A percentile compares a stretch with the other conserved stretches of the same genome.
These are phyloP conservation scores for Amazona guildingii DNA, from an alignment of 2,113 vertebrate species.

Conservation along the genomic window DNA sequence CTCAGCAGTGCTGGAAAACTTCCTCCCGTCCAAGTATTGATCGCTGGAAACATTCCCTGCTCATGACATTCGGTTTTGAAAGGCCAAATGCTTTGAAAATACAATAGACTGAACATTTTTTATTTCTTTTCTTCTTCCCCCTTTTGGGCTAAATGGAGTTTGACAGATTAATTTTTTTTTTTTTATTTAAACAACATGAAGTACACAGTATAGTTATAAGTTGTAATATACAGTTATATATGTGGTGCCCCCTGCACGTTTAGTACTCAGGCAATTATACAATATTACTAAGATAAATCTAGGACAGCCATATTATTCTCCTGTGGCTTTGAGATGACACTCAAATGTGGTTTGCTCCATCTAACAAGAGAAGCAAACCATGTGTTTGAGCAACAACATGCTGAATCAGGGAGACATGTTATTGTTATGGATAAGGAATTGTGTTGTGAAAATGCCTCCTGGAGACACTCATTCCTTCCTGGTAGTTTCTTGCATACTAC, in stretches of 20 bases:
- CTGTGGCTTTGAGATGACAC: conserved; percentile 1
- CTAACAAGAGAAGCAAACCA: conserved; percentile 5
- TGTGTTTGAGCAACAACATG: background rate
- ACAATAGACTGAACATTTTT: conserved; percentile 22
- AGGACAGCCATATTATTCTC: background rate
- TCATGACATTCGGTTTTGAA: conserved; percentile 45
- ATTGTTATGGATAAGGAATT: background rate
- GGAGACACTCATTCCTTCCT: background rate
- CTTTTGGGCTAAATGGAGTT: background rate
- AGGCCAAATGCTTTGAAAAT: conserved; percentile 43
- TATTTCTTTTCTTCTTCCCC: background rate
- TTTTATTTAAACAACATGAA: background rate
- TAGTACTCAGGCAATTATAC: background rate
- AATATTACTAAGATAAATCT: background rate
- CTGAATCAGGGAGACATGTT: background rate
- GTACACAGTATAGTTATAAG: background rate
- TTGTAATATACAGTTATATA: background rate
- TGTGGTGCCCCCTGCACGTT: background rate
- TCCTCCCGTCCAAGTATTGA: conserved; percentile 11
- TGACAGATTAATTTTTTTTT: background rate
- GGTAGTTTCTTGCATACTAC: background rate
- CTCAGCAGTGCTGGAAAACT: conserved; percentile 46
- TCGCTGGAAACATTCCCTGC: conserved; percentile 31
- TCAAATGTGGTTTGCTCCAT: background rate
- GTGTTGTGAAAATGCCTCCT: conserved; percentile 12